phyloP scores from a whole-genome alignment of 1,140 invertebrate genomes.

The Cyphomyrmex costatus region DNA sequence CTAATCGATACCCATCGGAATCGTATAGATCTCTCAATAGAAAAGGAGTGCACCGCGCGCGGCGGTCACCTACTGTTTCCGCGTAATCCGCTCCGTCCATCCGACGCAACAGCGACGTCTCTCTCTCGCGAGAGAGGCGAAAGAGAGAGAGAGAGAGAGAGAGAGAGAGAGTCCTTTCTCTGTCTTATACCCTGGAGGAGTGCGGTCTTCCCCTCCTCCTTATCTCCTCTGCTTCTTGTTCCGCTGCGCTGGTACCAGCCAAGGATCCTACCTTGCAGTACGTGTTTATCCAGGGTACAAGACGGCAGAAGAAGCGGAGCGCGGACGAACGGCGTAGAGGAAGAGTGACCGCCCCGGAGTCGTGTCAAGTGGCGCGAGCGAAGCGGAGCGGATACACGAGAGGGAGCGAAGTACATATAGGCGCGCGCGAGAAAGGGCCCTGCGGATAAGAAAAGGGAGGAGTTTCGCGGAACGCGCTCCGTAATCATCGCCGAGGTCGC shows the following conservation, averaged over 20 bases:
- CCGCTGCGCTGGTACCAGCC: constrained; percentile 67
- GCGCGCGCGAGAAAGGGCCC: constrained; percentile 60
- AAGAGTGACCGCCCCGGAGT: constrained; percentile 32
- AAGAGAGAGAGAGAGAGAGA: constrained; percentile 6
- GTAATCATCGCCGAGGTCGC: constrained; percentile 78
- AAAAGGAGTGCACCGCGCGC: constrained; percentile 22
- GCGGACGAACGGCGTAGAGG: constrained; percentile 43
- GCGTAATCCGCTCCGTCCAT: constrained; percentile 58
- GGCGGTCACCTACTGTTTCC: constrained; percentile 58
- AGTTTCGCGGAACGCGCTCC: constrained; percentile 70
- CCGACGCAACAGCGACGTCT: constrained; percentile 46
- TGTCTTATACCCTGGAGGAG: constrained; percentile 70
- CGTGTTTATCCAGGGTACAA: constrained; percentile 70
- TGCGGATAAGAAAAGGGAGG: constrained; percentile 63
- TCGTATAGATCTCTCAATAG: constrained; percentile 6
- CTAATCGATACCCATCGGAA: not conserved
- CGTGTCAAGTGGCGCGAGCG: constrained; percentile 43
- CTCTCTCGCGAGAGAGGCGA: constrained; percentile 46
- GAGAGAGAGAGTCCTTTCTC: constrained; percentile 63
- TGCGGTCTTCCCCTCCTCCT: constrained; percentile 43
- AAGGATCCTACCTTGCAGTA: constrained; percentile 72
- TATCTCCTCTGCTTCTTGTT: constrained; percentile 61
- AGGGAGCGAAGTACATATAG: constrained; percentile 64
- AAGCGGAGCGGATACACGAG: constrained; percentile 60
- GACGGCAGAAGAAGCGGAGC: constrained; percentile 62